Evolutionary conservation across 2,888 invertebrate species (phyloP), one percentile per base, ranked within the genome.

Genomic region (Dorcus parallelipipedus): DNA sequence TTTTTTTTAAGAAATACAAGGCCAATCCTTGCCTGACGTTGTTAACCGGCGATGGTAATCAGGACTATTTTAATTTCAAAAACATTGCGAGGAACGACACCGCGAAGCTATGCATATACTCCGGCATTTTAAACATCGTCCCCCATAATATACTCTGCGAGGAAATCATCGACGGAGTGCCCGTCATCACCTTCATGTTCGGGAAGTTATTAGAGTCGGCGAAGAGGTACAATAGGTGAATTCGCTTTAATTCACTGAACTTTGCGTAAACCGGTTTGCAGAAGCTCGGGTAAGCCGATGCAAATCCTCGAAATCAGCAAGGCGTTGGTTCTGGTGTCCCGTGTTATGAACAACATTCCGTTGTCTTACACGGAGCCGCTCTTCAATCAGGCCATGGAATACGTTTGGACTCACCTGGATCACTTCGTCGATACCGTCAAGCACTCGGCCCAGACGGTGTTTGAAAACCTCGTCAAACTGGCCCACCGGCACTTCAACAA

Each of bases 371-470:
- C 76, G 7, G 60, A 69, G 14, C 66, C 71, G 39, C 64, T 78
- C 23, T 73, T 77, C 17, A 69, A 71, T 41, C 63, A 67, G 67
- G 75, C 80, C 23, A 76, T 74, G 60, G 71, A 74, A 20, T 86
- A 83, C 72, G 77, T 83, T 20, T 83, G 85, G 81, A 73, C 79
- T 0, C 84, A 86, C 66, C 74, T 87, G 48, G 86, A 87, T 50
- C 86, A 87, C 75, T 81, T 82, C 67, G 81, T 86, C 72, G 89
- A 89, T 70, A 84, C 84, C 63, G 86, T 89, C 23, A 59, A 61
- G 10, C 54, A 50, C 10, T 61, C 64, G 7, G 54, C 65, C 84
- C 82, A 81, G 20, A 82, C 83, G 61, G 74, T 83, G 23, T 73
- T 84, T 57, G 73, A 73, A 3, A 80, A 81, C 67, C 67, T 83